These are phyloP conservation scores for Mythimna vitellina DNA, from an alignment of 2,888 invertebrate species.

Conservation along the genomic window DNA sequence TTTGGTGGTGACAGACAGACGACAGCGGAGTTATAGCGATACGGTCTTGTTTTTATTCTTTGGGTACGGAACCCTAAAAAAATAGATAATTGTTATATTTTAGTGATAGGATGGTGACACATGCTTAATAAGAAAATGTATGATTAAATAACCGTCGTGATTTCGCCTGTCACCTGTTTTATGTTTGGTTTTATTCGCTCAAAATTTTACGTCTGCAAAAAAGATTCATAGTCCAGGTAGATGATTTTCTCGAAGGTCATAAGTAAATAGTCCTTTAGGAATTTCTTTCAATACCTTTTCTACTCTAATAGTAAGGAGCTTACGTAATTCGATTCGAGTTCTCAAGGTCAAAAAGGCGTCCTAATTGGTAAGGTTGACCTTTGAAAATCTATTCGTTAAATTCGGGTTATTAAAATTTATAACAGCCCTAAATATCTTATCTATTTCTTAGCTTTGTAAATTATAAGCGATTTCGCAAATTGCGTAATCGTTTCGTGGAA, in stretches of 20 bases:
- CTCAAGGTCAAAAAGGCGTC: background rate
- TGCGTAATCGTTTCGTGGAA: background rate
- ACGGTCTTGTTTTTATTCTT: too few species aligned
- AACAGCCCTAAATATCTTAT: constrained; percentile 2
- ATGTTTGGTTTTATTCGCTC: background rate
- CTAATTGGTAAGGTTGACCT: constrained; percentile 9
- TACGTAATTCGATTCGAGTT: constrained; percentile 10
- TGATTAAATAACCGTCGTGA: background rate
- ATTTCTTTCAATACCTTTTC: constrained; percentile 3
- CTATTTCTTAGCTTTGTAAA: background rate
- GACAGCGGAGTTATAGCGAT: too few species aligned
- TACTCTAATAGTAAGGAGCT: background rate
- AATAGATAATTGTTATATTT: background rate
- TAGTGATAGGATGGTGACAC: background rate
- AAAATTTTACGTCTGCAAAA: background rate
- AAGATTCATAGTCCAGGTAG: background rate
- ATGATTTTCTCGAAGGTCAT: background rate
- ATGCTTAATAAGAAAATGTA: background rate
- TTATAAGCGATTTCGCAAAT: constrained; percentile 6
- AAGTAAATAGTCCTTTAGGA: background rate
- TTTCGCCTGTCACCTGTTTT: background rate
- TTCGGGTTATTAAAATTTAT: constrained; percentile 19
- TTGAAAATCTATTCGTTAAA: constrained; percentile 32
- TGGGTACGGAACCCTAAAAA: too few species aligned
- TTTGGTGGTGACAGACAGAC: too few species aligned